Conservation (phyloP, 2,888 invertebrate genomes). For the Philonicus albiceps region DNA sequence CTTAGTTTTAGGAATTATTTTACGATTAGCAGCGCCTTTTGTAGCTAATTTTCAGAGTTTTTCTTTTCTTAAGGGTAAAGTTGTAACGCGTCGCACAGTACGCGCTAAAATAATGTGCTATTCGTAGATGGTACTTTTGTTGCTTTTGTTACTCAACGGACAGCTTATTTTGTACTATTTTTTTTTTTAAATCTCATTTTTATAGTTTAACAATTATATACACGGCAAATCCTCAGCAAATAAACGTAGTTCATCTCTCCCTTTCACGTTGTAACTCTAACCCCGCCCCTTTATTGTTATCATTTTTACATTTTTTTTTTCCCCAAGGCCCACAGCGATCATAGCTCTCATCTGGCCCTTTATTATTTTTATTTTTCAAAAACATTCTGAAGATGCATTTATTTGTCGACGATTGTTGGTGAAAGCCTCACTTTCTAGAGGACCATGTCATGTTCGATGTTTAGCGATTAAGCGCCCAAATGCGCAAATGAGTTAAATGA, state of each 20-base stretch:
- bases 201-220: slow-evolving; percentile 14
- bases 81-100: background rate
- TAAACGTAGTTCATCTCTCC: background rate
- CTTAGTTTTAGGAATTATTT: slow-evolving; percentile 2
- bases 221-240: background rate
- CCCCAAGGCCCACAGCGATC: background rate
- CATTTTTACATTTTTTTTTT: background rate
- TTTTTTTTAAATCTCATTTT: background rate
- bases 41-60: slow-evolving; percentile 12
- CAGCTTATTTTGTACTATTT: slow-evolving; percentile 2
- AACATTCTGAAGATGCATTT: slow-evolving; percentile 21
- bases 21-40: slow-evolving; percentile 2
- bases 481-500: background rate
- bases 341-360: background rate
- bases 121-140: slow-evolving; percentile 19
- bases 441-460: background rate
- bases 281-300: background rate
- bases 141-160: slow-evolving; percentile 1
- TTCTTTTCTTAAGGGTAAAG: background rate
- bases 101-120: background rate
- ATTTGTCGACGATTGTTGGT: background rate
- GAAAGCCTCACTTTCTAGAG: background rate
- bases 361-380: background rate
- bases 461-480: background rate
- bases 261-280: background rate